phyloP scores from a whole-genome alignment of 2,113 vertebrate genomes.

The Felis chaus region DNA sequence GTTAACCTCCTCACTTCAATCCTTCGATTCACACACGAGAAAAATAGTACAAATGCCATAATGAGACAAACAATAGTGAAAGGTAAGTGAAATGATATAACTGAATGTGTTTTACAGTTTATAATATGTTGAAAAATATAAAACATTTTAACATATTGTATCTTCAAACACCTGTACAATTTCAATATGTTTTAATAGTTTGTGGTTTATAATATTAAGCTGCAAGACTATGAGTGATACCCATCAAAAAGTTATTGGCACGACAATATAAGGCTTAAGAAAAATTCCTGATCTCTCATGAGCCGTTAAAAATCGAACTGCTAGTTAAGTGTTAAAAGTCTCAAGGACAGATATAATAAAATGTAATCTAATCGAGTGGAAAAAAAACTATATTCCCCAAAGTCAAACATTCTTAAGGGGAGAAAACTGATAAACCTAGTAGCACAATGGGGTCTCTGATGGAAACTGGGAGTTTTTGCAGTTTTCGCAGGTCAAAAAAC shows the following conservation, averaged over 20 bases:
- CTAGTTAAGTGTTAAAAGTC: background rate
- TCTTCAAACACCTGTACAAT: background rate
- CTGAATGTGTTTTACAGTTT: background rate
- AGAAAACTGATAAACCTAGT: background rate
- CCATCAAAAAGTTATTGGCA: background rate
- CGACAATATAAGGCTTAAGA: background rate
- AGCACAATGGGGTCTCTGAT: background rate
- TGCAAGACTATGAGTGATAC: background rate
- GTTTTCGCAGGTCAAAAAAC: background rate
- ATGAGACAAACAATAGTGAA: background rate
- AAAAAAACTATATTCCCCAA: background rate
- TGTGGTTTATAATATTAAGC: background rate
- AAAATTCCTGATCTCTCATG: background rate
- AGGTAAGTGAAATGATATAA: background rate
- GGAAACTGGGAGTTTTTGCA: background rate
- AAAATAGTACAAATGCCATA: background rate
- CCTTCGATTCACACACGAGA: background rate
- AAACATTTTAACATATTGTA: background rate
- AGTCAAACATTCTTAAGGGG: background rate
- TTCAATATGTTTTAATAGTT: background rate
- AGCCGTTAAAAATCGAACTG: background rate
- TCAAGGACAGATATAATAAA: constrained; percentile 4
- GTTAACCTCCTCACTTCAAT: background rate
- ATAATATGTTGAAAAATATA: background rate
- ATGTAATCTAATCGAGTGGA: background rate